Conservation (phyloP, 92 coral and sea anemone species). For the Epizoanthus fatuus region DNA sequence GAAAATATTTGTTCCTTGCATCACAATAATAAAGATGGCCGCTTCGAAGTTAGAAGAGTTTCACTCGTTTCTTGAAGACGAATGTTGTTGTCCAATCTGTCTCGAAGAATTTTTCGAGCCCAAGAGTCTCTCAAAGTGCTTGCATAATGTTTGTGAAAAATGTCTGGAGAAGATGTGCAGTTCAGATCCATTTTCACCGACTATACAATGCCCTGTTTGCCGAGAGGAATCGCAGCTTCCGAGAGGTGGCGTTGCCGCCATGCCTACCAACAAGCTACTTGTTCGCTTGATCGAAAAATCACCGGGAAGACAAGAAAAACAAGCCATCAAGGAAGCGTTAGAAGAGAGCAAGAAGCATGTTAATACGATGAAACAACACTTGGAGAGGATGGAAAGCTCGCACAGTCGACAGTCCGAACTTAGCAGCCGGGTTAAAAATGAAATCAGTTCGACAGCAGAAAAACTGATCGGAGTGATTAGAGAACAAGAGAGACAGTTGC, state of each 20-base stretch:
- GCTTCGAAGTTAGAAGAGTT: conserved; percentile 19
- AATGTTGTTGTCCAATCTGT: conserved; percentile 46
- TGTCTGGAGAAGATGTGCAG: conserved; percentile 34
- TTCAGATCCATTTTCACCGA: conserved; percentile 34
- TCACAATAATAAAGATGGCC: conserved; percentile 14
- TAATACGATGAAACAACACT: conserved; percentile 11
- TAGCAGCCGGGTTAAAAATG: conserved; percentile 2
- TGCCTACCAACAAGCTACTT: conserved; percentile 39
- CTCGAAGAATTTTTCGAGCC: conserved; percentile 41
- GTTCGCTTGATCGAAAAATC: conserved; percentile 42
- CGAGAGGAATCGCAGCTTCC: conserved; percentile 26
- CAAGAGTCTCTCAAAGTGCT: conserved; percentile 28
- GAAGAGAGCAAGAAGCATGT: conserved; percentile 11
- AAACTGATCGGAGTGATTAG: conserved; percentile 8
- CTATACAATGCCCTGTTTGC: conserved; percentile 35
- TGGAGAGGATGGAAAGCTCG: conserved; percentile 1
- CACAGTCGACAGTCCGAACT: conserved; percentile 7
- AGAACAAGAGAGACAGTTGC: conserved; percentile 16
- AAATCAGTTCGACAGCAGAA: conserved; percentile 41
- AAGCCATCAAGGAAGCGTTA: conserved; percentile 32
- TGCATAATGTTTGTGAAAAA: conserved; percentile 35
- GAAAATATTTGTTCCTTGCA: not conserved
- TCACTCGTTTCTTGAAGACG: conserved; percentile 31
- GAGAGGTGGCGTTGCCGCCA: conserved; percentile 22
- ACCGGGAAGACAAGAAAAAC: conserved; percentile 48